Conservation (phyloP, 2,113 vertebrate genomes). For the Opisthocomus hoazin region DNA sequence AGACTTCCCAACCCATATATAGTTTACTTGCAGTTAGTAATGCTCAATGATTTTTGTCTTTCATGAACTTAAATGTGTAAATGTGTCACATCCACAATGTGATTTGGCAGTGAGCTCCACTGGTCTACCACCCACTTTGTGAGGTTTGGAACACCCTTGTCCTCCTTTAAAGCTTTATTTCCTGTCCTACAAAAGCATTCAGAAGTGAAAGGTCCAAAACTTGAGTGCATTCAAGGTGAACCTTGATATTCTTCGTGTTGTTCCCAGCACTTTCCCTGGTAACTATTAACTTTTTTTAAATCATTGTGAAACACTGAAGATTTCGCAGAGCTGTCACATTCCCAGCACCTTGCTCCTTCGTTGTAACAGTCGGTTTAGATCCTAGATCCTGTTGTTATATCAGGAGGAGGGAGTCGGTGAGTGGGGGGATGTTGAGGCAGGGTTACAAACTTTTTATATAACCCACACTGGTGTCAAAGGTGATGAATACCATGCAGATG, state of each 20-base stretch:
- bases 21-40: neutral
- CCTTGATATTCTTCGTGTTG: neutral
- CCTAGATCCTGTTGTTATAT: neutral
- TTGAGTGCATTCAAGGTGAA: neutral
- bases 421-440: neutral
- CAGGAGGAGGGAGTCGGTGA: no score
- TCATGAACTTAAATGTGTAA: constrained; percentile 21
- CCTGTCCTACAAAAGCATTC: neutral
- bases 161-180: neutral
- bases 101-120: neutral
- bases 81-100: neutral
- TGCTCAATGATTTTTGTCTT: constrained; percentile 36
- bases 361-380: neutral
- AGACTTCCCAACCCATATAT: neutral
- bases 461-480: neutral
- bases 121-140: constrained; percentile 23
- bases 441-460: neutral
- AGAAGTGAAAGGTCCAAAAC: neutral
- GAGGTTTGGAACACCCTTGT: constrained; percentile 20
- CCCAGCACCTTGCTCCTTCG: neutral
- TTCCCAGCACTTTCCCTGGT: neutral
- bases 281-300: constrained; percentile 4
- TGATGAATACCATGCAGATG: neutral
- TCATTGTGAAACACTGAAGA: neutral
- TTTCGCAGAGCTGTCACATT: constrained; percentile 20